Base-by-base conservation (phyloP, 2,113 vertebrate species). In the Lamprologus tigripictilis region DNA sequence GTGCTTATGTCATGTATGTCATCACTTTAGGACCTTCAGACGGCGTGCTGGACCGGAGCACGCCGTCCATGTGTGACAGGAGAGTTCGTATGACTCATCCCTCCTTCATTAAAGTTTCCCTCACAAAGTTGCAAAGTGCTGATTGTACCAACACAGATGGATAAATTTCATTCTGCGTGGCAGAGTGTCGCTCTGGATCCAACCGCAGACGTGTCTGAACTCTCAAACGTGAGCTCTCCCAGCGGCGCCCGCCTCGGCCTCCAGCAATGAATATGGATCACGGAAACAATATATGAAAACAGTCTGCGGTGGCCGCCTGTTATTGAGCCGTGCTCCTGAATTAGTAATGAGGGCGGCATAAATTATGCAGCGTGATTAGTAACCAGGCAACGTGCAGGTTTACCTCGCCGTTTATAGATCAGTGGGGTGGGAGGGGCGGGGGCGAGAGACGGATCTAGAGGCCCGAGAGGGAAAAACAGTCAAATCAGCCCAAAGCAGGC, bases 281-380 rank as follows among this genome's bases (percentile, higher is more conserved):
- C 63, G 68, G 86, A 88, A 88, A 93, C 90, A 90, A 90, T 82
- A 84, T 51, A 83, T 37, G 82, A 85, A 89, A 90, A 71, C 31
- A 66, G 81, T 86, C 83, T 55, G 81, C 26, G 3, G 55, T 80
- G 19, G 80, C 49, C 12, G 88, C 83, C 82, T 88, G 63, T 54
- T 87, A 90, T 93, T 37, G 81, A 93, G 84, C 86, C 21, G 4
- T 6, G 13, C 71, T 84, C 9, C 82, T 94, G 88, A 92, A 94
- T 94, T 93, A 93, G 26, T 88, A 7, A 95, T 90, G 93, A 91
- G 68, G 14, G n/a, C 4, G 2, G 53, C 84, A 85, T 95, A 71
- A 95, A 95, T 92, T 90, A 94, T 95, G 93, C 89, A 93, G 88
- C 61, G 31, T 90, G 89, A 93, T 94, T 90, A 93, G 90, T 93